Conservation (phyloP, 1,140 invertebrate genomes). For the Sitodiplosis mosellana region DNA sequence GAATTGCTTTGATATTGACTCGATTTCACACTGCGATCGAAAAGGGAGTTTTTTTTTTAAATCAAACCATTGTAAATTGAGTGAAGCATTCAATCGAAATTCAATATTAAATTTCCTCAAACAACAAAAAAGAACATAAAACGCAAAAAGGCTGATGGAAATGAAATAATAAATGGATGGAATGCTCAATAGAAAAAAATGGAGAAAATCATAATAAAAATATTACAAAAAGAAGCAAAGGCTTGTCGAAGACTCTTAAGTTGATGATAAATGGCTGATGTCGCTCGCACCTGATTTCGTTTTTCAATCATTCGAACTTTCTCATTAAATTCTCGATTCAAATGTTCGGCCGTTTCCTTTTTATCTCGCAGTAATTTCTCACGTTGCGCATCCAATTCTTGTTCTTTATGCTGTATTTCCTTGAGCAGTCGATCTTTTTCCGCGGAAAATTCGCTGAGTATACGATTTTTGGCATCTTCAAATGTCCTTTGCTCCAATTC, state of each 20-base stretch:
- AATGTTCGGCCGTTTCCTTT: slow-evolving; percentile 22
- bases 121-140: too few relatives aligned
- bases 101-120: too few relatives aligned
- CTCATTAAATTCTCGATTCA: slow-evolving; percentile 27
- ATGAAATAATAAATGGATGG: too few relatives aligned
- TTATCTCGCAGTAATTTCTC: slow-evolving; percentile 17
- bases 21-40: not conserved
- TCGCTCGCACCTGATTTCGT: slow-evolving; percentile 14
- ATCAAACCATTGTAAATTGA: too few relatives aligned
- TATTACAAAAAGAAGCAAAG: not conserved
- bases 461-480: slow-evolving; percentile 30
- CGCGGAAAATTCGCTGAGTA: slow-evolving; percentile 26
- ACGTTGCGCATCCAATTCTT: slow-evolving; percentile 13
- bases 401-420: slow-evolving; percentile 23
- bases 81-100: too few relatives aligned
- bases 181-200: too few relatives aligned
- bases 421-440: slow-evolving; percentile 25
- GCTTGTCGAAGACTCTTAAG: too few relatives aligned
- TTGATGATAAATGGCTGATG: not conserved
- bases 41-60: too few relatives aligned
- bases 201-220: too few relatives aligned
- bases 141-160: too few relatives aligned
- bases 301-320: slow-evolving; percentile 25
- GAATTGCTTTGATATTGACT: slow-evolving; percentile 22
- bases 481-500: slow-evolving; percentile 31